Conservation (phyloP, 2,888 invertebrate genomes). For the Nyleta sp. region DNA sequence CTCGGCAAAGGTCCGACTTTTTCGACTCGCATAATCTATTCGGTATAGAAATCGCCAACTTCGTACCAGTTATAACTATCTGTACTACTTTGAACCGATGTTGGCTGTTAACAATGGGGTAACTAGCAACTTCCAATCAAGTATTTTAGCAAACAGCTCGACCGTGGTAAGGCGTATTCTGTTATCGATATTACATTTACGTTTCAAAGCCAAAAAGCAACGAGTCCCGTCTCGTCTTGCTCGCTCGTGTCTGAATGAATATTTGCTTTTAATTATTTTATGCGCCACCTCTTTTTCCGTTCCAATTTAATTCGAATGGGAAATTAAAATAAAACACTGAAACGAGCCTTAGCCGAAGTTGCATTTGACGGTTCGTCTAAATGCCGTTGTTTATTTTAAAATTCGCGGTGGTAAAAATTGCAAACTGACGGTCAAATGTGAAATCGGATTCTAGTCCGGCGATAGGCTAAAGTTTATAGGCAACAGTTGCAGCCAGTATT, state of each 20-base stretch:
- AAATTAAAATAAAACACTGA: too few relatives aligned
- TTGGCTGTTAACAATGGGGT: background rate
- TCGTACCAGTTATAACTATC: background rate
- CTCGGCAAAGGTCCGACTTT: too few relatives aligned
- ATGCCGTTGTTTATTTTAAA: too few relatives aligned
- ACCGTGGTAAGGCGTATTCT: background rate
- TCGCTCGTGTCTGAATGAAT: too few relatives aligned
- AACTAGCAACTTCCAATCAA: constrained; percentile 10
- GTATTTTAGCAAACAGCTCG: background rate
- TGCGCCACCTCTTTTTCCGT: too few relatives aligned
- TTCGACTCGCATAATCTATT: too few relatives aligned
- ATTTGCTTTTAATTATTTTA: too few relatives aligned
- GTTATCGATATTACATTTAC: constrained; percentile 4
- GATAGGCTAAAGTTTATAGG: constrained; percentile 30
- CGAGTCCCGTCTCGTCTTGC: too few relatives aligned
- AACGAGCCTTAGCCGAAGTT: too few relatives aligned
- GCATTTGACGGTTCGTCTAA: too few relatives aligned
- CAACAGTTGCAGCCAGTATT: constrained; percentile 14
- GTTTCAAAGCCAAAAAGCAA: constrained; percentile 5
- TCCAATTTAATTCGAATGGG: too few relatives aligned
- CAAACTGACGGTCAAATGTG: background rate
- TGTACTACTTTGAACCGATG: background rate
- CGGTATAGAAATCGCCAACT: background rate
- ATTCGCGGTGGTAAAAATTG: too few relatives aligned
- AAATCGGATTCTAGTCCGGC: constrained; percentile 11